phyloP scores from a whole-genome alignment of 2,113 vertebrate species.

The Turdus rufiventris region DNA sequence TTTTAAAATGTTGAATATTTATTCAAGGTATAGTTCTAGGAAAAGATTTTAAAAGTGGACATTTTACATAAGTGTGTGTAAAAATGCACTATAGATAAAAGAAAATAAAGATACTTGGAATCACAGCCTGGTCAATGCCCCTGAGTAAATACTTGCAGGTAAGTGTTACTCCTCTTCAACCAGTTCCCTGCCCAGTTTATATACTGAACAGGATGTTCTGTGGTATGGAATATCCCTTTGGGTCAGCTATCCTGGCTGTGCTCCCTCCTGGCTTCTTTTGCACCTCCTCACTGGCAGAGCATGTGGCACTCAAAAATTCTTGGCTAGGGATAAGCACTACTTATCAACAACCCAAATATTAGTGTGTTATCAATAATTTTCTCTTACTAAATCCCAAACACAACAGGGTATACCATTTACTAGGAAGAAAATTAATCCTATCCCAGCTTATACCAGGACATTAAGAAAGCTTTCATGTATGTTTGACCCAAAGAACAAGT shows the following conservation, averaged over 20 bases:
- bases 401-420: not conserved
- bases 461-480: not conserved
- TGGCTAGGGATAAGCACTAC: not conserved
- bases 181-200: not conserved
- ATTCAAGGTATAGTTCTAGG: not conserved
- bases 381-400: not conserved
- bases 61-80: not conserved
- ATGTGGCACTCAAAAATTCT: not conserved
- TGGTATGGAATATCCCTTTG: not conserved
- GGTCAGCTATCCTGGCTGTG: not conserved
- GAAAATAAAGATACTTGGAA: not conserved
- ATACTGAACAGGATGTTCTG: not conserved
- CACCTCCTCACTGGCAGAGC: not conserved
- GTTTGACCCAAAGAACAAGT: not conserved
- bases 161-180: not conserved
- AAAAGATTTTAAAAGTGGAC: not conserved
- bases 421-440: not conserved
- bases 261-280: not conserved
- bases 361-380: not conserved
- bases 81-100: not conserved
- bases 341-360: not conserved
- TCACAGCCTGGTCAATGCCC: not conserved
- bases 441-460: not conserved
- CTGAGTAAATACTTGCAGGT: not conserved
- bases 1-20: not conserved